Percentiles rank a stretch among this genome's conserved stretches.
Evolutionary conservation across 1,140 invertebrate genomes (phyloP).

Genomic region (Chionoecetes opilio): DNA sequence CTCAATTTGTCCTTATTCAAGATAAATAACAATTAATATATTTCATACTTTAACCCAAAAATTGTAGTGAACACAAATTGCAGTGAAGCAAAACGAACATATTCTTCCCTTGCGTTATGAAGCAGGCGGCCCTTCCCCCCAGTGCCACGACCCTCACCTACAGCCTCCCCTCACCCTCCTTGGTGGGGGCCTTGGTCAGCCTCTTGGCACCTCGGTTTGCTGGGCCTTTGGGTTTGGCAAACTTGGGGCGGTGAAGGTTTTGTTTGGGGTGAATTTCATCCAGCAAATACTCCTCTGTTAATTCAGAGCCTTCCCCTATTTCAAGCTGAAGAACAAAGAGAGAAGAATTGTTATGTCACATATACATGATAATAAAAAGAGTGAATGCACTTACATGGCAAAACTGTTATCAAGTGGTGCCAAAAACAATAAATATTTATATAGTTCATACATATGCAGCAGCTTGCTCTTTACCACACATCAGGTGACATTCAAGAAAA

Average conservation of each 20-base stretch:
- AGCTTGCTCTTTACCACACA: too few species aligned
- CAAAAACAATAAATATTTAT: too few species aligned
- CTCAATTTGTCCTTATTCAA: too few species aligned
- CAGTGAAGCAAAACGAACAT: not conserved
- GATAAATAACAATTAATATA: too few species aligned
- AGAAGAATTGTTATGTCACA: not conserved
- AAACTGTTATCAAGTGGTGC: too few species aligned
- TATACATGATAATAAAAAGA: not conserved
- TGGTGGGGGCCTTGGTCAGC: constrained; percentile 90
- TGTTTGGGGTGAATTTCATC: constrained; percentile 98
- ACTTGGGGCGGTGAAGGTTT: constrained; percentile 94
- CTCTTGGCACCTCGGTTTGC: constrained; percentile 95
- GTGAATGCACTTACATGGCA: too few species aligned
- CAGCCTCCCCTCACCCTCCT: constrained; percentile 52
- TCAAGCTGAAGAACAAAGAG: constrained; percentile 89
- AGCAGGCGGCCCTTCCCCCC: not conserved
- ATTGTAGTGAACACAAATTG: not conserved
- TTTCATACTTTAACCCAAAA: not conserved
- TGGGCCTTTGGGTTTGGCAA: constrained; percentile 97
- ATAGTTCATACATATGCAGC: too few species aligned
- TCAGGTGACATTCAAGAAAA: too few species aligned
- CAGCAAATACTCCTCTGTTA: constrained; percentile 94
- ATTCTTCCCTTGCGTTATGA: not conserved
- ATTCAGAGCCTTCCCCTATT: constrained; percentile 94
- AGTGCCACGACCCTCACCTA: not conserved